Evolutionary conservation across 2,113 vertebrate genomes (phyloP).

Genomic region (Dendropsophus ebraccatus): DNA sequence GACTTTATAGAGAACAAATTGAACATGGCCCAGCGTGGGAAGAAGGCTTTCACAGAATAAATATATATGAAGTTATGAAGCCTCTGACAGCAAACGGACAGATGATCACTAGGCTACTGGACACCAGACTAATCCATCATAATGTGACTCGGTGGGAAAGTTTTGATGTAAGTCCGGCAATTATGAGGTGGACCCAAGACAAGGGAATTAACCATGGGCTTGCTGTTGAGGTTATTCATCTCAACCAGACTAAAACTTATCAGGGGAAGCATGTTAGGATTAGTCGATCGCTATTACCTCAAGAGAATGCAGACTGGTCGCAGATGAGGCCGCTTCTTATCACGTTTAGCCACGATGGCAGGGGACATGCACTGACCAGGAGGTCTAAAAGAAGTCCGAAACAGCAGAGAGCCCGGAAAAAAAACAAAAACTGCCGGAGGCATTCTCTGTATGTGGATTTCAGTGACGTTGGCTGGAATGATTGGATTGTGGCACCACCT

Average conservation of each 20-base stretch:
- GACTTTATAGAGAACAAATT: conserved; percentile 90
- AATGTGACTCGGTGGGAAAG: conserved; percentile 93
- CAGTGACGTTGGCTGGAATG: conserved; percentile 97
- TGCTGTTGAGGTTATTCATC: conserved; percentile 90
- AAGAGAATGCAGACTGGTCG: conserved; percentile 87
- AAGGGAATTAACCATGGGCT: conserved; percentile 91
- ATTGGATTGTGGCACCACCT: conserved; percentile 98
- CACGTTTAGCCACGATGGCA: conserved; percentile 95
- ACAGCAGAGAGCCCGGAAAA: conserved; percentile 84
- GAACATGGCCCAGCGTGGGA: conserved; percentile 73
- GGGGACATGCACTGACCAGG: conserved; percentile 87
- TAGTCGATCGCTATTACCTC: conserved; percentile 90
- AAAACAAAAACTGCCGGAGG: conserved; percentile 91
- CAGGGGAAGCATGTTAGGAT: conserved; percentile 91
- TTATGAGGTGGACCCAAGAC: conserved; percentile 92
- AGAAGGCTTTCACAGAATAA: conserved; percentile 88
- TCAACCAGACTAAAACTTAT: conserved; percentile 77
- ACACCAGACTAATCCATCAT: conserved; percentile 92
- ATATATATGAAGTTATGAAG: conserved; percentile 96
- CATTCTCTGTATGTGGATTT: conserved; percentile 97
- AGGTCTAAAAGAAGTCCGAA: conserved; percentile 90
- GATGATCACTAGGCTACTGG: conserved; percentile 92
- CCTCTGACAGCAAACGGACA: conserved; percentile 74
- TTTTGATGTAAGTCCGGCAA: conserved; percentile 96
- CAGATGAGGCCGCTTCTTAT: conserved; percentile 95